These are phyloP conservation scores for Heliocidaris erythrogramma DNA, from an alignment of 35 echinoderm and acorn worm genomes.

Conservation along the genomic window DNA sequence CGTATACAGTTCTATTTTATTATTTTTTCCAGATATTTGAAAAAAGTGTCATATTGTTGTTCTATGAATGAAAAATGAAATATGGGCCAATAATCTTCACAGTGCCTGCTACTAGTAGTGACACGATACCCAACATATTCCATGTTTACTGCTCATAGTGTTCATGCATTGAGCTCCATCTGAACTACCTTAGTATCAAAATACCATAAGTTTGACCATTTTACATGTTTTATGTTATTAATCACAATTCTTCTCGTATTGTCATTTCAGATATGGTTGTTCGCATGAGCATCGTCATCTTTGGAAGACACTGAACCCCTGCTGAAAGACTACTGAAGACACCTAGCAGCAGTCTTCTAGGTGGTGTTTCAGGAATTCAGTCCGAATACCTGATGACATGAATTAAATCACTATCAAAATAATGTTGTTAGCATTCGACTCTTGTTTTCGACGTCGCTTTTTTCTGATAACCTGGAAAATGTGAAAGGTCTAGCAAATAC, in stretches of 20 bases:
- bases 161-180: too few relatives aligned
- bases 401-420: neutral
- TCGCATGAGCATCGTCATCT: neutral
- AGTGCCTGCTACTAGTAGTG: too few relatives aligned
- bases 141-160: too few relatives aligned
- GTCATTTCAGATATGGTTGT: slow-evolving; percentile 3
- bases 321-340: neutral
- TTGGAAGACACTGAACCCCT: neutral
- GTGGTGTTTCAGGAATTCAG: neutral
- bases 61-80: too few relatives aligned
- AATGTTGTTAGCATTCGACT: neutral
- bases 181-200: too few relatives aligned
- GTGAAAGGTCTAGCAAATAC: neutral
- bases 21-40: too few relatives aligned
- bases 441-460: neutral
- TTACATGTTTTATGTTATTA: neutral
- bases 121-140: too few relatives aligned
- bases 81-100: too few relatives aligned
- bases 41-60: too few relatives aligned
- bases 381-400: neutral
- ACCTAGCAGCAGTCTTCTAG: neutral
- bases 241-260: neutral
- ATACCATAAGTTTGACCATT: neutral
- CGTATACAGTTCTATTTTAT: too few relatives aligned
- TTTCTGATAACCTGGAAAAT: neutral